Base-by-base conservation (phyloP, 2,888 invertebrate genomes). In the Atethmia centrago region DNA sequence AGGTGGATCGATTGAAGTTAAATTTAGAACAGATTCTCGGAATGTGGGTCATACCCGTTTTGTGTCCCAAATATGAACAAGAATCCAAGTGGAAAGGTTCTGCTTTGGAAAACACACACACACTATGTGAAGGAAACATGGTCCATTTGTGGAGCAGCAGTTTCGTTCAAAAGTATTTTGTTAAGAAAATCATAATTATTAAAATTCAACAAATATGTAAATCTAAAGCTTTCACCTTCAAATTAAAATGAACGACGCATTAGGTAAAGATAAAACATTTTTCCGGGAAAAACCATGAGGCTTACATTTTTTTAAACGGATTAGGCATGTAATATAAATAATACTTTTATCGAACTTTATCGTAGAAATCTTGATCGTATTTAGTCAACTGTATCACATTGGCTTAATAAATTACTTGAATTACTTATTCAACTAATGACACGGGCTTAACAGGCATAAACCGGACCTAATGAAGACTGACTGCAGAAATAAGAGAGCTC, bases 11-110 rank as follows among this genome's bases (percentile, higher is more conserved):
- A 84, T 83, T 74, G 36, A 56, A 51, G 80, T 64, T 72, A 80
- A 77, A 83, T 72, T 74, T 85, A 85, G 83, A 77, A 77, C 83
- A 64, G 77, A 71, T 71, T 66, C 51, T 45, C 21, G 63, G 51
- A 62, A 77, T 85, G 58, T 80, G 47, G 77, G 83, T 71, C 77
- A 69, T 45, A 55, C 61, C 45, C 61, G 70, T 65, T 62, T 64
- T 61, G 70, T 56, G 65, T 51, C 72, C 73, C 58, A 71, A 85
- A 85, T 77, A 73, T 74, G 55, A 64, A 19, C 31, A 69, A 47
- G 49, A 66, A 72, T 51, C n/a, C 68, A 67, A 69, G 40, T 72
- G 81, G 84, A 71, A 83, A 61, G 53, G 49, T 51, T 68, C 65
- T 70, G 67, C 47, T 53, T 71, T 19, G 25, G 42, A 71, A 80